Conservation (phyloP, 2,113 vertebrate genomes). For the Ophiodon elongatus region DNA sequence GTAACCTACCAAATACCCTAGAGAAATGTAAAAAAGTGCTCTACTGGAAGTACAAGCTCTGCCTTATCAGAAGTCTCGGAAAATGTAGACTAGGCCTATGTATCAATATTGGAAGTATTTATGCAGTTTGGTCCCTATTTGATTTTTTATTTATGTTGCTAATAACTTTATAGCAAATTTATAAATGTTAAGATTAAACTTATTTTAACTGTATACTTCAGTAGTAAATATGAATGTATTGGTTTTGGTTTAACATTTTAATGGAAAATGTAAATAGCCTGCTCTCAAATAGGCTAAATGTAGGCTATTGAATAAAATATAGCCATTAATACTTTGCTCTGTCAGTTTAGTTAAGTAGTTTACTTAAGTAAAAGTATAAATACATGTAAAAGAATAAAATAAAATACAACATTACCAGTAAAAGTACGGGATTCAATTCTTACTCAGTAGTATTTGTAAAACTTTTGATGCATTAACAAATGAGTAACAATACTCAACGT, state of each 20-base stretch:
- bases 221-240: not conserved
- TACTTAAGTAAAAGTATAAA: not conserved
- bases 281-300: not conserved
- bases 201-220: too few species aligned
- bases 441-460: not conserved
- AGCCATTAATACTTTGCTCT: not conserved
- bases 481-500: not conserved
- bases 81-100: not conserved
- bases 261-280: too few species aligned
- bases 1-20: not conserved
- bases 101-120: too few species aligned
- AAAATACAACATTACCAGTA: not conserved
- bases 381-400: not conserved
- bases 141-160: too few species aligned
- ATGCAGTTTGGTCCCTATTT: too few species aligned
- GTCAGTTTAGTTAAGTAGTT: not conserved
- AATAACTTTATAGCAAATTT: too few species aligned
- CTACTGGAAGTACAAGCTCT: not conserved
- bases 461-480: not conserved
- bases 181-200: too few species aligned
- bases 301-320: not conserved
- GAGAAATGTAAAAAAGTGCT: not conserved
- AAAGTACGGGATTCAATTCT: not conserved
- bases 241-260: too few species aligned
- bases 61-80: not conserved